Evolutionary conservation across 2,113 vertebrate genomes (phyloP).

Genomic region (Urocolius indicus): DNA sequence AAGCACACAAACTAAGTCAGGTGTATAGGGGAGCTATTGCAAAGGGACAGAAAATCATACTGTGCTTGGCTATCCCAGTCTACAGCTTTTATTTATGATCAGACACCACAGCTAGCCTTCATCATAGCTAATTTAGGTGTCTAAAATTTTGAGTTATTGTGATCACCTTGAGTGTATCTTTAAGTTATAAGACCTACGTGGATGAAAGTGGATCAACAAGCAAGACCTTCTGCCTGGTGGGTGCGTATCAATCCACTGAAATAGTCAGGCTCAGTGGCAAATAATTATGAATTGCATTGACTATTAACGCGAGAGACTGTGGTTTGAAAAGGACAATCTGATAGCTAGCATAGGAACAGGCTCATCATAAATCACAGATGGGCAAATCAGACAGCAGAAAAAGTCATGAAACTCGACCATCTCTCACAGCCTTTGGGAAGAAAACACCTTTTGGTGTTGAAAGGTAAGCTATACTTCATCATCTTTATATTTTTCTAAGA

Average conservation of each 20-base stretch:
- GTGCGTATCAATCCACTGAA: not conserved
- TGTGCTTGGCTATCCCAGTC: not conserved
- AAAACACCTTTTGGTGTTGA: not conserved
- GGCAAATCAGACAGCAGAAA: slow-evolving; percentile 21
- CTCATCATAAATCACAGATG: slow-evolving; percentile 29
- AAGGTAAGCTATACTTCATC: slow-evolving; percentile 30
- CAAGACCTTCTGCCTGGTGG: not conserved
- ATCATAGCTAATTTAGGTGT: not conserved
- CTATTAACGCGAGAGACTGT: not conserved
- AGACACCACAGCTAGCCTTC: not conserved
- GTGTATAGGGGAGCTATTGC: fast-evolving
- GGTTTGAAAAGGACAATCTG: not conserved
- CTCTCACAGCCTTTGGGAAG: slow-evolving; percentile 2
- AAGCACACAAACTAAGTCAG: not conserved
- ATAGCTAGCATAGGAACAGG: not conserved
- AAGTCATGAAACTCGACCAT: slow-evolving; percentile 35
- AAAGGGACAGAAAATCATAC: not conserved
- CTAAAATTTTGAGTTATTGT: not conserved
- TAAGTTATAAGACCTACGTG: not conserved
- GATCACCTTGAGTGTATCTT: not conserved
- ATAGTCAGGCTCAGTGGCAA: not conserved
- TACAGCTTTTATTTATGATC: not conserved
- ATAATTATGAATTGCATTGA: not conserved
- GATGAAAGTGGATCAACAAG: not conserved
- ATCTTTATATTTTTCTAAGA: not conserved